These are phyloP conservation scores for Gisinianus flammeolus DNA, from an alignment of 2,888 invertebrate species.

Conservation along the genomic window DNA sequence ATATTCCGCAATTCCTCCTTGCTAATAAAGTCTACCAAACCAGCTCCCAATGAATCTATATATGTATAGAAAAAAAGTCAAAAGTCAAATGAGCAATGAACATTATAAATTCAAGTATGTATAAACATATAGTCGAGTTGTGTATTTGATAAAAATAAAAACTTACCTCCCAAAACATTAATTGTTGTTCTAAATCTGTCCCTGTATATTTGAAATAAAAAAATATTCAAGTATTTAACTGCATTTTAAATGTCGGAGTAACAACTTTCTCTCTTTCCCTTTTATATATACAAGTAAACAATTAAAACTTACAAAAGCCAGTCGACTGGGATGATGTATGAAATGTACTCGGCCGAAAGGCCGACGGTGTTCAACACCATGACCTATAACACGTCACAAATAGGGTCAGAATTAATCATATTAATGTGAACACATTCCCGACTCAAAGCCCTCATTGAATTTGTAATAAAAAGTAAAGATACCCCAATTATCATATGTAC, in stretches of 20 bases:
- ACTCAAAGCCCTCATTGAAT: too few relatives aligned
- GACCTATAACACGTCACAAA: too few relatives aligned
- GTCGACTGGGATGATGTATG: slow-evolving; percentile 88
- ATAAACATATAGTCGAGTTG: background rate
- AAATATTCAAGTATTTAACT: background rate
- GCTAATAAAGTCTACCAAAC: slow-evolving; percentile 85
- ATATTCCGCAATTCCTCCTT: slow-evolving; percentile 71
- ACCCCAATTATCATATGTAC: too few relatives aligned
- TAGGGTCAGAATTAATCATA: too few relatives aligned
- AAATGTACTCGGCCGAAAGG: slow-evolving; percentile 86
- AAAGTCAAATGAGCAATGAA: background rate
- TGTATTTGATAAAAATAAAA: background rate
- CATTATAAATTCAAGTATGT: background rate
- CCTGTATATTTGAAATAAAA: slow-evolving; percentile 35
- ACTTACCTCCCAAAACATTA: slow-evolving; percentile 84
- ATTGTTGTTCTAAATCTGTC: slow-evolving; percentile 65
- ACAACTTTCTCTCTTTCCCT: background rate
- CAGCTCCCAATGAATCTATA: slow-evolving; percentile 82
- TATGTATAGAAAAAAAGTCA: background rate
- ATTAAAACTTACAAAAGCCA: slow-evolving; percentile 80
- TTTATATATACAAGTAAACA: background rate
- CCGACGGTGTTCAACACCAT: slow-evolving; percentile 93
- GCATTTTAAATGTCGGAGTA: background rate
- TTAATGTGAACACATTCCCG: too few relatives aligned
- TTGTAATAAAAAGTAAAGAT: too few relatives aligned